Percentiles rank a stretch among this genome's conserved stretches.
Conservation (phyloP, 2,888 invertebrate species). For the Caenorhabditis sp. region DNA sequence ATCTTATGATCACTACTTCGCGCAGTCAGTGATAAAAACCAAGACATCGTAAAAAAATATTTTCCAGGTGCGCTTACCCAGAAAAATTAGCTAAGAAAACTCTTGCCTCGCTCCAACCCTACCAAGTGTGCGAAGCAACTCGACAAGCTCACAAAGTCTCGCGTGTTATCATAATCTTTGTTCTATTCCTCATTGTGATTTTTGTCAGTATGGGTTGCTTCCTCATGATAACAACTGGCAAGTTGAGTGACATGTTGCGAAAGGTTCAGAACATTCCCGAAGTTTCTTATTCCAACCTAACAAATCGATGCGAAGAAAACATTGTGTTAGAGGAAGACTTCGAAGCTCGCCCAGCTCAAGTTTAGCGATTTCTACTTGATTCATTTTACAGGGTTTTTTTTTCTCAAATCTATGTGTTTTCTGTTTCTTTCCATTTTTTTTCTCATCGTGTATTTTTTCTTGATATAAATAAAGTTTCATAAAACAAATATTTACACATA, state of each 20-base stretch:
- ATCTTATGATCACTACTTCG: not conserved
- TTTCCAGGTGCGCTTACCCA: slow-evolving; percentile 30
- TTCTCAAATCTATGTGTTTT: not conserved
- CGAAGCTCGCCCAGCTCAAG: slow-evolving; percentile 50
- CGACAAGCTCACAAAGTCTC: not conserved
- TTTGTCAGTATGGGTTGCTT: slow-evolving; percentile 12
- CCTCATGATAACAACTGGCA: slow-evolving; percentile 25
- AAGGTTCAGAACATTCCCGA: slow-evolving; percentile 26
- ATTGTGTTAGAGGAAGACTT: slow-evolving; percentile 40
- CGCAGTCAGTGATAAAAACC: slow-evolving; percentile 8
- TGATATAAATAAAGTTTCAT: too few relatives aligned
- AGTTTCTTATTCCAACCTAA: slow-evolving; percentile 47
- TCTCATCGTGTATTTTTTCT: not conserved
- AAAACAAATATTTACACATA: not conserved
- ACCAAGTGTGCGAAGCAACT: slow-evolving; percentile 30
- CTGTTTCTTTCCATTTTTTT: not conserved
- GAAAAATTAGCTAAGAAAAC: slow-evolving; percentile 7
- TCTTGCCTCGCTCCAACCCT: slow-evolving; percentile 13
- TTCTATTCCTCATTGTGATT: slow-evolving; percentile 12
- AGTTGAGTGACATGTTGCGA: slow-evolving; percentile 8
- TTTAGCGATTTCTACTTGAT: slow-evolving; percentile 7
- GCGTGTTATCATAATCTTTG: slow-evolving; percentile 21
- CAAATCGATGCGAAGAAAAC: slow-evolving; percentile 30
- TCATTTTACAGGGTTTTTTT: not conserved
- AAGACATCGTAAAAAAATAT: not conserved